Evolutionary conservation across 2,888 invertebrate genomes (phyloP).

Genomic region (Sphaerolaimus hirsutus): DNA sequence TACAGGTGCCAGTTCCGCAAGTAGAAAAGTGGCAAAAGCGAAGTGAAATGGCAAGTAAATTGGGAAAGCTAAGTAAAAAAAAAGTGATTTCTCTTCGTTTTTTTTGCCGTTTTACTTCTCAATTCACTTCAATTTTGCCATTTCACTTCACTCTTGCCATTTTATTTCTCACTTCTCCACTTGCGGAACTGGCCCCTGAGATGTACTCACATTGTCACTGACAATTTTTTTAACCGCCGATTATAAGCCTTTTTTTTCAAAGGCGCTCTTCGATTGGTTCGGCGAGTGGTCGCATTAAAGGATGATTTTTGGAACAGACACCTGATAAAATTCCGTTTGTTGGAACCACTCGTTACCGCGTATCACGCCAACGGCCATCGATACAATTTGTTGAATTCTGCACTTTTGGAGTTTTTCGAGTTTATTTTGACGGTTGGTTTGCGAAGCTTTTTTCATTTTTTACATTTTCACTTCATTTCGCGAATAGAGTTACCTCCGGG

Average conservation of each 20-base stretch:
- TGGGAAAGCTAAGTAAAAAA: no score
- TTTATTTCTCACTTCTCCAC: no score
- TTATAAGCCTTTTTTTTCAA: conserved; percentile 11
- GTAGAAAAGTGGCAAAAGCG: no score
- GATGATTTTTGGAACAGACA: conserved; percentile 95
- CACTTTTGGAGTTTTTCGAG: conserved; percentile 95
- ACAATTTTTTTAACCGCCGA: no score
- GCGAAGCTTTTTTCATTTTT: neutral
- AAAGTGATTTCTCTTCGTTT: conserved; percentile 1
- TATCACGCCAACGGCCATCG: conserved; percentile 85
- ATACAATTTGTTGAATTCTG: conserved; percentile 93
- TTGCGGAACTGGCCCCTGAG: no score
- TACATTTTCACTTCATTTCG: neutral
- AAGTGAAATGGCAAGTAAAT: no score
- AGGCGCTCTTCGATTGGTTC: conserved; percentile 79
- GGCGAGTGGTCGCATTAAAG: conserved; percentile 83
- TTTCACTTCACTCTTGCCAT: no score
- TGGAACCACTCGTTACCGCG: conserved; percentile 82
- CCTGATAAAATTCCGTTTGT: conserved; percentile 73
- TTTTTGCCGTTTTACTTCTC: neutral
- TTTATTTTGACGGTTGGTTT: conserved; percentile 40
- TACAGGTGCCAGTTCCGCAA: no score
- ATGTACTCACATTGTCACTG: neutral
- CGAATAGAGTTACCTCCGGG: neutral
- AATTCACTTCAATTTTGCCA: no score